Base-by-base conservation (phyloP, 2,888 invertebrate species). In the Megaustenia siamemsis region DNA sequence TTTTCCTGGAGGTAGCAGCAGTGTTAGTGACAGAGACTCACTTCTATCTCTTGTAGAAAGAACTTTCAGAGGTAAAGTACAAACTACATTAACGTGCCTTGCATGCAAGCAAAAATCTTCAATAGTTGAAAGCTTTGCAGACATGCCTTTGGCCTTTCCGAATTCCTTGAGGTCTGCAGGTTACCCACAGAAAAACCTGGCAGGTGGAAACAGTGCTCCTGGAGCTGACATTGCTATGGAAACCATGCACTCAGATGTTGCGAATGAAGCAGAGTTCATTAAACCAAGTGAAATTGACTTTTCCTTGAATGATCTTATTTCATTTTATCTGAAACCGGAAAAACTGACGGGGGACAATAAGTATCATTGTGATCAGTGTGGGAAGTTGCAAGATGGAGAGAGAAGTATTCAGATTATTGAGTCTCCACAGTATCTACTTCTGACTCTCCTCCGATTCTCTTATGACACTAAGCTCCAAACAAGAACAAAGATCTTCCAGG, bases 391-490 rank as follows among this genome's bases (percentile, higher is more conserved):
- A 66, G 97, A 97, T 91, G 97, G 97, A 0, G 96, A 96, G 92
- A 95, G 96, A 43, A 95, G 95, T 63, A 96, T 96, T 18, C 95
- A 95, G 87, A 96, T 97, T 15, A 95, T 96, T 21, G 95, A 96
- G 81, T 95, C 96, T 6, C 97, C 97, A 0, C 95, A 96, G 71
- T 96, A 97, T 93, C 95, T 98, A 24, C 96, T 97, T 85, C 94
- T 97, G 3, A 97, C 97, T 0, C 94, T 97, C 21, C 97, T 97
- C 92, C 96, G 97, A 91, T 97, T 97, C 93, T 95, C 96, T 86
- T 97, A 96, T 91, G 96, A 96, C 92, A 95, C 96, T n/a, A 95
- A 95, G 76, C 95, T 95, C 77, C 96, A 96, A 89, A 95, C 96
- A 89, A 96, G 97, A 90, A 96, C 96, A n/a, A 98, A 98, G 93